Evolutionary conservation across 2,113 vertebrate species (phyloP).

Genomic region (Plecotus auritus): DNA sequence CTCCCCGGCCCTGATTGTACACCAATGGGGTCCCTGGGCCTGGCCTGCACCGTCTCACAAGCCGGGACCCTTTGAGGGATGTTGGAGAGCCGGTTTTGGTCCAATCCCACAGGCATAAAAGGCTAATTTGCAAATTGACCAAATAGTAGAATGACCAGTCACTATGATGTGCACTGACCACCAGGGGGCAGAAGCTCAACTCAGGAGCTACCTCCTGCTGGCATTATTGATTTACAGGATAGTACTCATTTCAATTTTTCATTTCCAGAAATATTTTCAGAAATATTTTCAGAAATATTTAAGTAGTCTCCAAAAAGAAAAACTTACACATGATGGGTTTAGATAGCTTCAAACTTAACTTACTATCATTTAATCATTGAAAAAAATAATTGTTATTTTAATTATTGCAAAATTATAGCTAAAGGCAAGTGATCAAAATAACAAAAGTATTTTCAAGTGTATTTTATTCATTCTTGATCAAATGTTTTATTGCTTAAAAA

Average conservation of each 20-base stretch:
- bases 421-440: background rate
- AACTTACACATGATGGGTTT: background rate
- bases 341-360: background rate
- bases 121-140: too few relatives aligned
- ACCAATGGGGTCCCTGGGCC: too few relatives aligned
- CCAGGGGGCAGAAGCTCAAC: too few relatives aligned
- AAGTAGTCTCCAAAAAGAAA: background rate
- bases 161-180: too few relatives aligned
- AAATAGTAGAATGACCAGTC: too few relatives aligned
- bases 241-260: background rate
- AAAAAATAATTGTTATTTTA: slow-evolving; percentile 5
- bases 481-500: slow-evolving; percentile 32
- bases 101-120: too few relatives aligned
- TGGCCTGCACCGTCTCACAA: too few relatives aligned
- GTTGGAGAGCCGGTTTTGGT: too few relatives aligned
- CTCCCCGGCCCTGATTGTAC: too few relatives aligned
- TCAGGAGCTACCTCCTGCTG: too few relatives aligned
- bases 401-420: slow-evolving; percentile 1
- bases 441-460: background rate
- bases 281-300: background rate
- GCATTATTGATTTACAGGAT: background rate
- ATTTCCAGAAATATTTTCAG: too few relatives aligned
- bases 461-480: slow-evolving; percentile 40
- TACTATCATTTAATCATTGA: background rate
- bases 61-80: too few relatives aligned